Conservation (phyloP, 2,797 vertebrate species). For the Trichosurus vulpecula region DNA sequence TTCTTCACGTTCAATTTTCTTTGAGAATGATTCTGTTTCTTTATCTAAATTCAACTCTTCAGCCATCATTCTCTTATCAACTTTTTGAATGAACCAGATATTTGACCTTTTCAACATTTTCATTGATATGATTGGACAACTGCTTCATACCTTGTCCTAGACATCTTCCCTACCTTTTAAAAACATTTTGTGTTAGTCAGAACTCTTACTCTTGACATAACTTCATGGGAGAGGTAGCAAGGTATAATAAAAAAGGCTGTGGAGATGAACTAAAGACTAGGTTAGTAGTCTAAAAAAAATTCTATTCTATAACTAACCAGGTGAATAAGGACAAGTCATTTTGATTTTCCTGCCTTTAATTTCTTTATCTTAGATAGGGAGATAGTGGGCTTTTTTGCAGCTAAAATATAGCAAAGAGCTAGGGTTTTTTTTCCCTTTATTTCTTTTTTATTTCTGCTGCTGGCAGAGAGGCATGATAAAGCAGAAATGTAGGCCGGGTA, state of each 20-base stretch:
- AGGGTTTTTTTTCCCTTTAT: not conserved
- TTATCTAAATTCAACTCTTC: conserved; percentile 48
- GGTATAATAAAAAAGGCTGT: not conserved
- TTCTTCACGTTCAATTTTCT: conserved; percentile 4
- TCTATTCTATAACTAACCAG: not conserved
- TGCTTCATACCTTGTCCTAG: conserved; percentile 13
- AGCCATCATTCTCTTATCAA: conserved; percentile 40
- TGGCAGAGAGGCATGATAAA: not conserved
- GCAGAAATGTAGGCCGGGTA: not conserved
- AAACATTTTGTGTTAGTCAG: not conserved
- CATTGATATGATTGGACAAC: conserved; percentile 9
- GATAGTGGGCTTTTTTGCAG: not conserved
- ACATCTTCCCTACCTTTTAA: not conserved
- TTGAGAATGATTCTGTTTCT: conserved; percentile 20
- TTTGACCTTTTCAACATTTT: conserved; percentile 67
- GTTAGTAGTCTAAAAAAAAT: not conserved
- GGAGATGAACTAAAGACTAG: not conserved
- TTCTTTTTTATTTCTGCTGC: too few species aligned
- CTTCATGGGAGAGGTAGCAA: not conserved
- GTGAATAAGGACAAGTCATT: not conserved
- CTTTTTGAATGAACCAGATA: conserved; percentile 33
- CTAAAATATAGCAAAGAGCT: not conserved
- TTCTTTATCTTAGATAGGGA: not conserved
- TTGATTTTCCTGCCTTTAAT: not conserved
- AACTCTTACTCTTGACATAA: not conserved